Conservation (phyloP, 2,113 vertebrate genomes). For the Uropsilus gracilis region DNA sequence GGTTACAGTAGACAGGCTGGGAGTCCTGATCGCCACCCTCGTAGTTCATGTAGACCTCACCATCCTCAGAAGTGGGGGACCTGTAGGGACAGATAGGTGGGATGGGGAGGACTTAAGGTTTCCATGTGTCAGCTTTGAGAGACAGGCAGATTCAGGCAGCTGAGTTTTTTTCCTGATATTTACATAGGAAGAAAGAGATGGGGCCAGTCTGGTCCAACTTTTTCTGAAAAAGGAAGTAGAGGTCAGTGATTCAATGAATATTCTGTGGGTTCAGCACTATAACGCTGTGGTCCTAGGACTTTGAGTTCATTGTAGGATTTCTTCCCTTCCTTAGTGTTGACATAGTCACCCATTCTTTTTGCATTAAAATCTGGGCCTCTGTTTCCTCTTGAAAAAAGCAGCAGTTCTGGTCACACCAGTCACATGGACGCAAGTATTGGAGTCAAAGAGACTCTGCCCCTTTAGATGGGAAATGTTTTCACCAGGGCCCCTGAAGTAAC, state of each 20-base stretch:
- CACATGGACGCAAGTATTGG: not conserved
- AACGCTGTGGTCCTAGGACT: rapidly evolving
- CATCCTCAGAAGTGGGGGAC: rapidly evolving
- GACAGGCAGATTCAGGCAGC: not conserved
- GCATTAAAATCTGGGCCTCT: not conserved
- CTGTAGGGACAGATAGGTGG: not conserved
- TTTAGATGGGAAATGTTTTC: not conserved
- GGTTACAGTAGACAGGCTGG: slow-evolving; percentile 82
- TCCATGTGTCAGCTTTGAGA: not conserved
- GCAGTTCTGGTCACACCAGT: not conserved
- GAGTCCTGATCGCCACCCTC: rapidly evolving
- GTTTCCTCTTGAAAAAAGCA: not conserved
- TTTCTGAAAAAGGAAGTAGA: not conserved
- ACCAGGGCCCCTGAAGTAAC: not conserved
- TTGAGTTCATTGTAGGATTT: no score
- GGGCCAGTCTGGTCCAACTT: not conserved
- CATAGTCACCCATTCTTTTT: not conserved
- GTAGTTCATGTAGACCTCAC: slow-evolving; percentile 71
- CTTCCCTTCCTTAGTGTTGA: not conserved
- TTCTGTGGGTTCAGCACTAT: not conserved
- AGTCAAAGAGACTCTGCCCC: not conserved
- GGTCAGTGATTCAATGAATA: not conserved
- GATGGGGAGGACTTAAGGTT: not conserved
- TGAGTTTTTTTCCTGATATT: not conserved
- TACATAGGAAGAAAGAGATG: not conserved